These are phyloP conservation scores for Dicaeum eximium DNA, from an alignment of 2,113 vertebrate genomes.

Conservation along the genomic window DNA sequence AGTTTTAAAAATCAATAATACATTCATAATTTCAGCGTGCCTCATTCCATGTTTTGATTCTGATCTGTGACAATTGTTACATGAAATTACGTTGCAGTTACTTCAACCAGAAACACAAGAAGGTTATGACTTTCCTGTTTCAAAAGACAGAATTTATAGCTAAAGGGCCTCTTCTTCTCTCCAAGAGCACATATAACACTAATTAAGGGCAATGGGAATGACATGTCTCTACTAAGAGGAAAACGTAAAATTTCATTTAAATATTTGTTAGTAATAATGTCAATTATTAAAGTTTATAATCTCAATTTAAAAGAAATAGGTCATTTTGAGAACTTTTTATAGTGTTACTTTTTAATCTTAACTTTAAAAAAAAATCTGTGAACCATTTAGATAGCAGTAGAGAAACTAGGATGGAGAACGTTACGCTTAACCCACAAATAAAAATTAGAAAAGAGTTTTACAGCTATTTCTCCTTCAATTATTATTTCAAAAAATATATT, in stretches of 20 bases:
- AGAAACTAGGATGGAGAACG: not conserved
- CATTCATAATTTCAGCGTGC: not conserved
- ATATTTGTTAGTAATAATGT: constrained; percentile 15
- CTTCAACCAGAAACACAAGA: constrained; percentile 44
- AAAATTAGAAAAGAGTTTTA: not conserved
- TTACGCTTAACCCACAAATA: not conserved
- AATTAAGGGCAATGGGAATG: constrained; percentile 57
- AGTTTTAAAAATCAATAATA: not conserved
- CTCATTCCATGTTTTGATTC: not conserved
- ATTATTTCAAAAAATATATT: not conserved
- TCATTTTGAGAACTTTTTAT: not conserved
- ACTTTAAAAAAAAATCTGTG: not conserved
- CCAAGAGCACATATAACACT: constrained; percentile 31
- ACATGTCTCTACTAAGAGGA: not conserved
- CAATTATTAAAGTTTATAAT: not conserved
- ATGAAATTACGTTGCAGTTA: not conserved
- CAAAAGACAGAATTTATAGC: constrained; percentile 44
- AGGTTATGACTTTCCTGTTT: constrained; percentile 46
- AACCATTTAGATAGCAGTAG: not conserved
- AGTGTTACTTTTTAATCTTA: not conserved
- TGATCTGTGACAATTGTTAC: not conserved
- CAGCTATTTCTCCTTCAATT: not conserved
- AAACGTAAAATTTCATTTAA: constrained; percentile 28
- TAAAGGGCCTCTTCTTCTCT: constrained; percentile 26
- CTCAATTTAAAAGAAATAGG: not conserved